Percentiles rank a stretch among this genome's conserved stretches.
Evolutionary conservation across 92 coral and sea anemone genomes (phyloP).

Genomic region (Porites rus): DNA sequence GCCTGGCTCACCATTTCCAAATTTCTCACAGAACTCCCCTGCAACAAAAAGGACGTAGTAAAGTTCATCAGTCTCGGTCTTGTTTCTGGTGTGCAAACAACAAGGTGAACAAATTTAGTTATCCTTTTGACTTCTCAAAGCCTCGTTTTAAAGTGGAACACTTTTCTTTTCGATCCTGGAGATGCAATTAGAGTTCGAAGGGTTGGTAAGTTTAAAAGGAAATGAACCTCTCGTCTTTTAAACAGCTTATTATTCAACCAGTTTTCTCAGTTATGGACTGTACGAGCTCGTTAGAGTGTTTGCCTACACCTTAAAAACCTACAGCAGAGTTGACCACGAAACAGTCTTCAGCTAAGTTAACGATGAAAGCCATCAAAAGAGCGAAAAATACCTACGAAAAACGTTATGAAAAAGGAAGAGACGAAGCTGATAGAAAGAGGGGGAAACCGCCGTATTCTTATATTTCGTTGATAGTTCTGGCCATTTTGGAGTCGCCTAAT

Average conservation of each 20-base stretch:
- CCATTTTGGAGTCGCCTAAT: conserved; percentile 77
- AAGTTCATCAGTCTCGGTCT: no score
- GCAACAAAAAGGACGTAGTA: not conserved
- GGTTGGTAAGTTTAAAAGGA: conserved; percentile 2
- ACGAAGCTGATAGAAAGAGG: conserved; percentile 35
- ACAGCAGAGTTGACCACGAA: no score
- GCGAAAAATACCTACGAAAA: not conserved
- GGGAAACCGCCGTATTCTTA: conserved; percentile 95
- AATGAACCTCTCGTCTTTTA: not conserved
- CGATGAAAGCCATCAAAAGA: not conserved
- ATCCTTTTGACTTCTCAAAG: no score
- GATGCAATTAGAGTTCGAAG: no score
- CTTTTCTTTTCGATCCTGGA: no score
- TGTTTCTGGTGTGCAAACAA: no score
- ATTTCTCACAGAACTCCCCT: conserved; percentile 95
- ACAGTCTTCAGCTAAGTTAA: no score
- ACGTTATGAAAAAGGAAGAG: not conserved
- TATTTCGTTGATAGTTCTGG: conserved; percentile 91
- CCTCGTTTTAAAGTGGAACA: no score
- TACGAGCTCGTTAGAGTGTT: no score
- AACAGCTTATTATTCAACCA: not conserved
- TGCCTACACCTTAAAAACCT: no score
- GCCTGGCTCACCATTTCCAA: conserved; percentile 95
- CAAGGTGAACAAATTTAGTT: no score
- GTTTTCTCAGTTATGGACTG: no score